Evolutionary conservation across 1,140 invertebrate species (phyloP).

Genomic region (Hylyphantes graminicola): DNA sequence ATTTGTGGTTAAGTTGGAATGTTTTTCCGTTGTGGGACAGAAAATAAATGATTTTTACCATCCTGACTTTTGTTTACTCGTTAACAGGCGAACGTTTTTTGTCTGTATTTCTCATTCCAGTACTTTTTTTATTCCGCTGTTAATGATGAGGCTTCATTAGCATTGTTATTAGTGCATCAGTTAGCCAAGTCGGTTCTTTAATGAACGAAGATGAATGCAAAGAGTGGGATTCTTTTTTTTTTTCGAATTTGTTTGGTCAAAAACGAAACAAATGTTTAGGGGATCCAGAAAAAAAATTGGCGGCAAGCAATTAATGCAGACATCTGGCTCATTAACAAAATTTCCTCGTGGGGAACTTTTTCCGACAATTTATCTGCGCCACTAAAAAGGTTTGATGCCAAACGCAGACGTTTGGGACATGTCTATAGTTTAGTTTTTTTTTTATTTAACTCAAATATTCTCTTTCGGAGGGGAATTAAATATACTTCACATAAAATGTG

Average conservation of each 20-base stretch:
- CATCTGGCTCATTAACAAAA: slow-evolving; percentile 51
- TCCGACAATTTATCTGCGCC: background rate
- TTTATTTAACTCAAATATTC: too few relatives aligned
- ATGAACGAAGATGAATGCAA: slow-evolving; percentile 51
- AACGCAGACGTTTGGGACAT: background rate
- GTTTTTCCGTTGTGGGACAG: too few relatives aligned
- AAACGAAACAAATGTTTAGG: slow-evolving; percentile 22
- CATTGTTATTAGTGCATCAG: slow-evolving; percentile 13
- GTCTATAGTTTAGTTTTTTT: too few relatives aligned
- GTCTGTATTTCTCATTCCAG: background rate
- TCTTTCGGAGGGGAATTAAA: too few relatives aligned
- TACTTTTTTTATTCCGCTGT: background rate
- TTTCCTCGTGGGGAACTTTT: slow-evolving; percentile 11
- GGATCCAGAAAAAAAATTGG: slow-evolving; percentile 18
- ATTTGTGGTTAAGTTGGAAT: too few relatives aligned
- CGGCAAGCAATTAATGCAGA: slow-evolving; percentile 25
- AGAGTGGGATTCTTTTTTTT: slow-evolving; percentile 7
- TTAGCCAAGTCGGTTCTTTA: slow-evolving; percentile 15
- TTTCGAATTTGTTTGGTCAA: slow-evolving; percentile 12
- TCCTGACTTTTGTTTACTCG: slow-evolving; percentile 12
- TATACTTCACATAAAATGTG: too few relatives aligned
- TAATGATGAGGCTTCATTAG: slow-evolving; percentile 29
- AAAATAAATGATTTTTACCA: slow-evolving; percentile 11
- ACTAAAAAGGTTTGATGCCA: slow-evolving; percentile 16
- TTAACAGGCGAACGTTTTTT: slow-evolving; percentile 14